Base-by-base conservation (phyloP, 2,113 vertebrate genomes). In the Eudyptes chrysolophus region DNA sequence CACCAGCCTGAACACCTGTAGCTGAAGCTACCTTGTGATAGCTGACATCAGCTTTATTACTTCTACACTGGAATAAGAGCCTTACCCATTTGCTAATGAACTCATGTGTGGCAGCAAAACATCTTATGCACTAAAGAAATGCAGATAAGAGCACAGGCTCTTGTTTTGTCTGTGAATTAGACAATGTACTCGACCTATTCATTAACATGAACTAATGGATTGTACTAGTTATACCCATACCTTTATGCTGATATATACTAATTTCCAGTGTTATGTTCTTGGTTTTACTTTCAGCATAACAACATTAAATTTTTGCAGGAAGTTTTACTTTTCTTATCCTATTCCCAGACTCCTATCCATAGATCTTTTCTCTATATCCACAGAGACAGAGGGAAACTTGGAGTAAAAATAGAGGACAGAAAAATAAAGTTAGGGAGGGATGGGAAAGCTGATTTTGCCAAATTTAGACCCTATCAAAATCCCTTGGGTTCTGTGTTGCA, bases 381-480 rank as follows among this genome's bases (percentile, higher is more conserved):
- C 38, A 82, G 87, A 94, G 74, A 91, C 54, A 87, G 62, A 84
- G n/a, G 19, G 29, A 83, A 92, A 87, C 71, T 74, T 84, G 32
- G 40, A 89, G 36, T 87, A 96, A 97, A 97, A 97, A 95, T 94
- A 94, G 48, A 79, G 57, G 49, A 86, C 36, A 91, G 91, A 91
- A 92, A 95, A 94, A 94, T 78, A 84, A 92, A 80, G 19, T 64
- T 87, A 91, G 84, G 66, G 80, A 92, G 62, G 75, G 82, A 89
- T 95, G 91, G 86, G 91, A 97, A 97, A 96, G 69, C 36, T 49
- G 57, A 72, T 95, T 95, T 92, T 87, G 72, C 92, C 90, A 96
- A 71, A 95, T 90, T 95, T 97, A 94, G 77, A 84, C 25, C n/a
- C 30, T 76, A 82, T 84, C 13, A 75, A 94, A 97, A 85, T 16